These are phyloP conservation scores for Podarcis cretensis DNA, from an alignment of 2,113 vertebrate genomes.

Conservation along the genomic window DNA sequence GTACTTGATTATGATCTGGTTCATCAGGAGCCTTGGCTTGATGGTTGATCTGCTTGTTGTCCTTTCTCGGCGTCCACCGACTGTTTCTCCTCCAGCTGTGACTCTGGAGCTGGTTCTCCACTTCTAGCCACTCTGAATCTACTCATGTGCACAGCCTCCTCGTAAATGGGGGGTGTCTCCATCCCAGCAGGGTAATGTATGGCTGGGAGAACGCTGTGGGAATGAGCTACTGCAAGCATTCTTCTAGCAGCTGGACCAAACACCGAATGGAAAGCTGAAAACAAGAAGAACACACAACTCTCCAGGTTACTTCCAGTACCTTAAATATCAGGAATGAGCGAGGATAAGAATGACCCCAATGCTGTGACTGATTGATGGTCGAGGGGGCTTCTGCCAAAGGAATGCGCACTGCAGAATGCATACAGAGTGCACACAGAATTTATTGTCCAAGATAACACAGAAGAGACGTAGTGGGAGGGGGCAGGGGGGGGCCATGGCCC, in stretches of 20 bases:
- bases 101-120: constrained; percentile 64
- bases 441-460: too few species aligned
- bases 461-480: too few species aligned
- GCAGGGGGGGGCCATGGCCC: too few species aligned
- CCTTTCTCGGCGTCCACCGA: background rate
- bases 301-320: background rate
- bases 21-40: background rate
- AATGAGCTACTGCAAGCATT: constrained; percentile 76
- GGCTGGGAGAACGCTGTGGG: constrained; percentile 55
- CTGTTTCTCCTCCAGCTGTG: constrained; percentile 68
- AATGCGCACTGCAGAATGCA: too few species aligned
- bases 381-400: too few species aligned
- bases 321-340: background rate
- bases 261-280: constrained; percentile 77
- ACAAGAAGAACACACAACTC: background rate
- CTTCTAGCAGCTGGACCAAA: constrained; percentile 77
- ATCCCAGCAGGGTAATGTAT: background rate
- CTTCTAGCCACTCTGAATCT: constrained; percentile 75
- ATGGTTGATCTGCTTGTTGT: background rate
- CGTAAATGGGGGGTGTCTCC: constrained; percentile 77
- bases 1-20: background rate
- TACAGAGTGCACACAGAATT: too few species aligned
- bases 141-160: constrained; percentile 79
- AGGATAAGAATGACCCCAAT: background rate
- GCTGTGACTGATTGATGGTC: too few species aligned